Evolutionary conservation across 2,888 invertebrate genomes (phyloP), one percentile per base, ranked within the genome.

Genomic region (Ptycholaimellus sp.): DNA sequence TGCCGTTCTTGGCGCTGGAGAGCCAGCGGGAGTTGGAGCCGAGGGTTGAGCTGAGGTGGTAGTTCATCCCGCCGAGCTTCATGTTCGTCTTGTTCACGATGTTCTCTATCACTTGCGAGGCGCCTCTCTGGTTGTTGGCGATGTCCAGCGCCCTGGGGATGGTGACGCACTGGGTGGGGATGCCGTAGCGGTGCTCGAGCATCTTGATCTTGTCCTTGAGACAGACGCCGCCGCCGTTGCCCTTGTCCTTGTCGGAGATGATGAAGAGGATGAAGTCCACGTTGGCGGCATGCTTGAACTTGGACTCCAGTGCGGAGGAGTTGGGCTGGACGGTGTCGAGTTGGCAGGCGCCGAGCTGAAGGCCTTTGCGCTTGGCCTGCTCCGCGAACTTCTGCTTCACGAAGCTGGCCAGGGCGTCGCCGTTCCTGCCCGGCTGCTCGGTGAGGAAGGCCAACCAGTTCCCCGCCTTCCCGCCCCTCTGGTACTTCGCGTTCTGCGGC

Each of bases 61-160:
- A 49, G 38, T 50, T 50, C 9, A 46, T 30, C n/a, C 50, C 50
- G n/a, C 50, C 50, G n/a, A 48, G 33, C 37, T 50, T 49, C 9
- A 44, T 30, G 36, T 46, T 51, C 6, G 44, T 47, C 37, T 49
- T 52, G 37, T 37, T 32, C 22, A 52, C 37, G 27, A 51, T 41
- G 38, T 52, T 52, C 23, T 49, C 47, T 33, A 52, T 16, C 1
- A 50, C 30, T 7, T 33, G 33, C 7, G 40, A 37, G 22, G 33
- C 20, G 4, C n/a, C 3, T 22, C 33, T 36, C 33, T n/a, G 4
- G 17, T 33, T 23, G 28, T 31, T 7, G 35, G 33, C 18, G 39
- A 45, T 38, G 29, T 42, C 14, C 20, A 13, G 4, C 42, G 49
- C 9, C 42, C 49, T 2, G 30, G 33, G 36, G 38, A 48, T 36